phyloP scores from a whole-genome alignment of 2,888 invertebrate species.

The Helicoverpa assulta region DNA sequence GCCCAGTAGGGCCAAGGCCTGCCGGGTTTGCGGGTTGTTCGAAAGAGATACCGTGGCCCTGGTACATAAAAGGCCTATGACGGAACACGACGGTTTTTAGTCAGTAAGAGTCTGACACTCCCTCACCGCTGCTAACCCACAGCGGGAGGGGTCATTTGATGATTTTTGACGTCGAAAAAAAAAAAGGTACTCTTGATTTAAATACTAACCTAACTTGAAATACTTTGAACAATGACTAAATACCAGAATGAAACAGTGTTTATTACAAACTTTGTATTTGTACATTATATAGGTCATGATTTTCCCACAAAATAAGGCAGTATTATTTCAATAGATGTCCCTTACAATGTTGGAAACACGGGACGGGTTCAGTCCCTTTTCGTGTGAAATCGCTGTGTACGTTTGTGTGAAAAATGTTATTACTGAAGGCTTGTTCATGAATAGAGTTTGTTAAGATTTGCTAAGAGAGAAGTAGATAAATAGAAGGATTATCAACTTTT shows the following conservation, averaged over 20 bases:
- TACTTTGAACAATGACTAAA: neutral
- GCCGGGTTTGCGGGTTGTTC: too few species aligned
- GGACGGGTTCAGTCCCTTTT: slow-evolving; percentile 5
- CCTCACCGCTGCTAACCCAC: too few species aligned
- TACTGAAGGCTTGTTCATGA: neutral
- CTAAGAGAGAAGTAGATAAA: too few species aligned
- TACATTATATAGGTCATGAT: slow-evolving; percentile 3
- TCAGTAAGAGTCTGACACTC: too few species aligned
- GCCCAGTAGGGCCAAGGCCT: too few species aligned
- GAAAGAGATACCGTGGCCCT: too few species aligned
- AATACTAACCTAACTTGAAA: neutral
- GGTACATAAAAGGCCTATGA: too few species aligned
- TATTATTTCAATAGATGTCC: slow-evolving; percentile 12
- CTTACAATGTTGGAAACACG: slow-evolving; percentile 4
- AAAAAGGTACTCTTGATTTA: too few species aligned
- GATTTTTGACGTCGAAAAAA: too few species aligned
- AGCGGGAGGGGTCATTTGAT: too few species aligned
- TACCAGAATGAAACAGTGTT: neutral
- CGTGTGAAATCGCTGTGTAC: slow-evolving; percentile 15
- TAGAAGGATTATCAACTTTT: too few species aligned
- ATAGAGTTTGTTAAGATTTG: neutral
- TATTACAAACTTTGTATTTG: neutral
- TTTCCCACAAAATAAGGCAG: slow-evolving; percentile 7
- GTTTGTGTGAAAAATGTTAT: slow-evolving; percentile 11
- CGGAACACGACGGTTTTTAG: too few species aligned